Conservation (phyloP, 2,888 invertebrate species). For the Drosophila villosipedis region DNA sequence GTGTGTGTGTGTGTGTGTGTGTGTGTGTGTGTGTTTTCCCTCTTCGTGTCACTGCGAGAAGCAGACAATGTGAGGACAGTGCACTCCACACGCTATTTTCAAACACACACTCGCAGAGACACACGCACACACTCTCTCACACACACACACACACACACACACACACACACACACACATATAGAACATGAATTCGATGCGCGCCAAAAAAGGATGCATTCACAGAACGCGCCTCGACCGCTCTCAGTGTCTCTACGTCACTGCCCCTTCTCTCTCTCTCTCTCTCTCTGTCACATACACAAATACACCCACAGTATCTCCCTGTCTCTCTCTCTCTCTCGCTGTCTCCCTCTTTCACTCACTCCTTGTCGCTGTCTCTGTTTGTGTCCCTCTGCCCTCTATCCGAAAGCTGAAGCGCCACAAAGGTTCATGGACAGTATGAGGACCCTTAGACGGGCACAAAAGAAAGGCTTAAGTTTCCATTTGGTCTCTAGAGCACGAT, state of each 20-base stretch:
- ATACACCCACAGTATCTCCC: background rate
- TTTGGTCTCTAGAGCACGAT: constrained; percentile 83
- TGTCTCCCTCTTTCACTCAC: background rate
- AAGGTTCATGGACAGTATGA: constrained; percentile 81
- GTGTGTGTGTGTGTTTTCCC: constrained; percentile 16
- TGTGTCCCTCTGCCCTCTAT: constrained; percentile 8
- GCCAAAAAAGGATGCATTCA: constrained; percentile 77
- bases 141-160: constrained; percentile 37
- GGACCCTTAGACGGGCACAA: constrained; percentile 80
- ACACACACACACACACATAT: constrained; percentile 32
- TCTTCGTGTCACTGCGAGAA: constrained; percentile 32
- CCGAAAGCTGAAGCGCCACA: constrained; percentile 67
- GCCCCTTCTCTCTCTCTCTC: background rate
- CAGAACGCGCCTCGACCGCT: constrained; percentile 61
- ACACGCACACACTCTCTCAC: constrained; percentile 4
- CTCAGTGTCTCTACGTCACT: constrained; percentile 10
- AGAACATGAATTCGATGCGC: constrained; percentile 62
- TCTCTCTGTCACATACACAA: background rate
- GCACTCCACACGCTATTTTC: constrained; percentile 72
- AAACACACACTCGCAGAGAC: constrained; percentile 30
- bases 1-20: constrained; percentile 12
- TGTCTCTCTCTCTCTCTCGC: constrained; percentile 1
- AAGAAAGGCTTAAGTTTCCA: constrained; percentile 84
- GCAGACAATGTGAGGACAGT: constrained; percentile 76
- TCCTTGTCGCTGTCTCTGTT: background rate